Evolutionary conservation across 2,113 vertebrate genomes (phyloP).

Genomic region (Onychorhynchus coronatus): DNA sequence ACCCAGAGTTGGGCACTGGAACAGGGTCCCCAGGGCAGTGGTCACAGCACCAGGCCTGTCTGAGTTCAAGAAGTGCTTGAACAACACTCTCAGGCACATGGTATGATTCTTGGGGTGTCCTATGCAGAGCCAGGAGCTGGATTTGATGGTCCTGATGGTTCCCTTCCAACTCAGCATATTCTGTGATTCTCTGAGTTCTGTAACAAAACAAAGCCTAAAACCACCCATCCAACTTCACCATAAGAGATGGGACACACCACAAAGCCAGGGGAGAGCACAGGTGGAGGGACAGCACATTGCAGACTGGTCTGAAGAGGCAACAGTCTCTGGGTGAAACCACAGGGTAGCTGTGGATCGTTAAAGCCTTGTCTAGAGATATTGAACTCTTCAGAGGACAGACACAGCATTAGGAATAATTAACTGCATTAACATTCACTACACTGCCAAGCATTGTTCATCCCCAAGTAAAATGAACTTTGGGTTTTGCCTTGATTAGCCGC

Average conservation of each 20-base stretch:
- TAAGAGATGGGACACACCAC: conserved; percentile 20
- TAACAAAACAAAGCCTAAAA: conserved; percentile 66
- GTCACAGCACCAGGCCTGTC: neutral
- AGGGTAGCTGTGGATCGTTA: conserved; percentile 54
- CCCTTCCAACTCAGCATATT: neutral
- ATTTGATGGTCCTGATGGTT: neutral
- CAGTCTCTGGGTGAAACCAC: conserved; percentile 67
- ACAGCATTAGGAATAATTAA: conserved; percentile 79
- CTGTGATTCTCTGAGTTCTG: neutral
- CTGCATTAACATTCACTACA: conserved; percentile 73
- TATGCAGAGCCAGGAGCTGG: neutral
- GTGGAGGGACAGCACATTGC: conserved; percentile 63
- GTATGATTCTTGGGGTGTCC: neutral
- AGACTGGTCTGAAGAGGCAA: conserved; percentile 72
- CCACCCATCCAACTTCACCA: conserved; percentile 46
- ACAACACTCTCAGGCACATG: neutral
- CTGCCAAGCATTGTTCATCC: conserved; percentile 47
- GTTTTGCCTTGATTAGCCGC: conserved; percentile 62
- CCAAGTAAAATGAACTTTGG: conserved; percentile 55
- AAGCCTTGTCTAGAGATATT: conserved; percentile 73
- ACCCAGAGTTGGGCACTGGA: neutral
- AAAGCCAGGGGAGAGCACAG: neutral
- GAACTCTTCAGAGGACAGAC: conserved; percentile 35
- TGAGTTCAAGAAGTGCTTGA: neutral
- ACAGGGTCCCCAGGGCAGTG: neutral